Evolutionary conservation across 1,140 invertebrate genomes (phyloP), one percentile per base, ranked within the genome.

Genomic region (Pectinophora gossypiella): DNA sequence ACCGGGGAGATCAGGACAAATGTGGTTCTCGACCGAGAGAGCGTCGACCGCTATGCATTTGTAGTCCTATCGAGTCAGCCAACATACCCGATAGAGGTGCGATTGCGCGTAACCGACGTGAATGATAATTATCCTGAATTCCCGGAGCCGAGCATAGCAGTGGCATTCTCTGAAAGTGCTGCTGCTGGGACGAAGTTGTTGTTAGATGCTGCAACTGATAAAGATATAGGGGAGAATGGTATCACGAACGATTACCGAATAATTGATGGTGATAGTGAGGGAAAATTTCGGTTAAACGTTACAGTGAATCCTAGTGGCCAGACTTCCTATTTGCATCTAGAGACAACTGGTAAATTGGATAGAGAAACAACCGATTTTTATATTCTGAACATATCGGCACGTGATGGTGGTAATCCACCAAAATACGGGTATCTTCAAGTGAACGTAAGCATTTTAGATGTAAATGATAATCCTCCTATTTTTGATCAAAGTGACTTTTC

Each of bases 401-500:
- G 93, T 44, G 97, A 98, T 85, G 94, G 95, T 1, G 96, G 96
- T 2, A 89, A 84, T 48, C 95, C 96, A 2, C 91, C 95, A 0
- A 91, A 92, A 60, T 91, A 93, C 54, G 97, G 96, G 16, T 98
- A 93, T 76, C 85, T 97, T 13, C 91, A 94, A 80, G 95, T 98
- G n/a, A 96, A 97, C 76, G 94, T 97, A 7, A 94, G 94, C 12
- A 94, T 98, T 50, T 82, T 98, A 46, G 97, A 98, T 81, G 95
- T 97, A 0, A 98, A 99, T 74, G 97, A 99, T 75, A 98, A 98
- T 85, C 95, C 96, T 13, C 97, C 97, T 19, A 94, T 97, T 45
- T 98, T 98, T 64, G 95, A 96, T 72, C 95, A 97, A 71, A 95
- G 93, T 85, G 96, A 98, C 72, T 99, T 98, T 84, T 94, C 94